Evolutionary conservation across 2,797 vertebrate species (phyloP), one percentile per base, ranked within the genome.

Genomic region (Micromesistius poutassou): DNA sequence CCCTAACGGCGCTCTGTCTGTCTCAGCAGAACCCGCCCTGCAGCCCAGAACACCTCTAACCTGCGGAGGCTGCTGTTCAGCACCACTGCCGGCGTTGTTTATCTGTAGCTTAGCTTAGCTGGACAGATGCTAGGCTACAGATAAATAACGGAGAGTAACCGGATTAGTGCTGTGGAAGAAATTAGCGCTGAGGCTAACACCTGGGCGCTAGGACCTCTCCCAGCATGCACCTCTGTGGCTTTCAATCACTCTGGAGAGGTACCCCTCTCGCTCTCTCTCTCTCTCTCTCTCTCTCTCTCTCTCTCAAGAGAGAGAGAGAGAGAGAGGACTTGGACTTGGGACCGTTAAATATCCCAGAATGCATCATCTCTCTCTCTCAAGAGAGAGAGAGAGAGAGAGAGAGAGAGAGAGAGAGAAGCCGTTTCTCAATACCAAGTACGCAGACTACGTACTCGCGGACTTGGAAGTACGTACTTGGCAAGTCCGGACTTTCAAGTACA

Each of bases 71-170:
- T 55, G 12, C 46, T 3, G 55, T 7, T 62, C 55, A 62, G 55
- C 55, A 16, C 55, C 6, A 4, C 22, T 25, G 22, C 22, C 7
- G 1, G 22, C 1, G 55, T 62, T 62, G 5, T 62, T n/a, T 62
- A 62, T 62, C 55, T 62, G 46, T 25, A 62, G 55, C 55, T 62
- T 62, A 62, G 55, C 55, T 62, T 62, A n/a, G 55, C 55, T 62
- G 55, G 55, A 62, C 22, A 16, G 22, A 62, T 62, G 55, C 55
- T n/a, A 62, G 55, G 22, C 55, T 8, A 25, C 55, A n/a, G 55
- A 25, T 62, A 62, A 62, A 62, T 22, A n/a, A 22, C 1, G 22
- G 22, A 62, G 22, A 25, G 14, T 62, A n/a, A 25, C 14, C 16
- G 55, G 55, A 62, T 62, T 50, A 50, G 46, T 16, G 46, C 16